phyloP scores from a whole-genome alignment of 2,888 invertebrate species.

The Ichneumon xanthorius region DNA sequence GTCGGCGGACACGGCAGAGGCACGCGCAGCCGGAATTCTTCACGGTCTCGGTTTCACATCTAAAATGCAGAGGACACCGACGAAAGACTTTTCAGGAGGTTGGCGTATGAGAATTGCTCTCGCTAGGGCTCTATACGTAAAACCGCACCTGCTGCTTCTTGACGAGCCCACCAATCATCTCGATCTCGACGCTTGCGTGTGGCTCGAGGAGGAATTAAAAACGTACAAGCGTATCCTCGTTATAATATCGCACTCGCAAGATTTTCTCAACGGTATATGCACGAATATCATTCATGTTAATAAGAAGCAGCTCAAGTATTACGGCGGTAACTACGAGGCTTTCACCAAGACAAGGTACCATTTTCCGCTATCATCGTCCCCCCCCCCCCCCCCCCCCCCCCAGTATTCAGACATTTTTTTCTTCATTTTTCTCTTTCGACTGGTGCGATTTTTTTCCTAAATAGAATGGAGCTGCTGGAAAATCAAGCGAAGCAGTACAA shows the following conservation, averaged over 20 bases:
- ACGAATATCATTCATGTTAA: conserved; percentile 98
- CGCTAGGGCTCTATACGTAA: conserved; percentile 97
- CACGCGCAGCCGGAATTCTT: conserved; percentile 96
- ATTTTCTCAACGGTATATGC: conserved; percentile 99
- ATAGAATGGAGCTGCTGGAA: conserved; percentile 95
- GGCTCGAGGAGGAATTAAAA: conserved; percentile 99
- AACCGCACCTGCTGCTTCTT: conserved; percentile 97
- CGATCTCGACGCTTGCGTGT: conserved; percentile 99
- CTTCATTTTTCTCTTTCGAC: neutral
- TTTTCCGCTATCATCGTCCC: neutral
- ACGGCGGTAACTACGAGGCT: conserved; percentile 98
- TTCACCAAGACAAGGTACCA: conserved; percentile 93
- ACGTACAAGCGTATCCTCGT: conserved; percentile 98
- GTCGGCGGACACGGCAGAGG: conserved; percentile 97
- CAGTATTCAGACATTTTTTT: conserved; percentile 4
- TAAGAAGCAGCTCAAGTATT: conserved; percentile 97
- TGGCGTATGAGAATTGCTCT: conserved; percentile 99
- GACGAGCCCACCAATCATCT: conserved; percentile 99
- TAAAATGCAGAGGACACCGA: conserved; percentile 94
- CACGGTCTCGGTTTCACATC: conserved; percentile 98
- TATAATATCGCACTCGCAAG: conserved; percentile 99
- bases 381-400: too few relatives aligned
- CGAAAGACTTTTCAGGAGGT: conserved; percentile 96
- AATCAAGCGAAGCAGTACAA: conserved; percentile 99
- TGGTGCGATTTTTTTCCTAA: neutral